phyloP scores from a whole-genome alignment of 2,113 vertebrate species.

The Lanius ludovicianus region DNA sequence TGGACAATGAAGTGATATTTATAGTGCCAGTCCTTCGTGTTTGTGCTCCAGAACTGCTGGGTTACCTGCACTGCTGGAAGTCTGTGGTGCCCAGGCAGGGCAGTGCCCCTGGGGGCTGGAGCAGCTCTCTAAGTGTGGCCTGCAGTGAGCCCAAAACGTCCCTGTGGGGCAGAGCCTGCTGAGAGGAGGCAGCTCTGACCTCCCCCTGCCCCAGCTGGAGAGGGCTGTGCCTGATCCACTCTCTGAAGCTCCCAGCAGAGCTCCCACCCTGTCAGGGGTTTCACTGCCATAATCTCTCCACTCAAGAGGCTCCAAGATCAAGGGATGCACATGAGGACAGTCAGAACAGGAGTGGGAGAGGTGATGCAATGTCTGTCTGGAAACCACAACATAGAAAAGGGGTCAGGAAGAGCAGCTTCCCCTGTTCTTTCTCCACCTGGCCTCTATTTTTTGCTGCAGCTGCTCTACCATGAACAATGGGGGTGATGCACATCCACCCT shows the following conservation, averaged over 20 bases:
- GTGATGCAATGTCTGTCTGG: neutral
- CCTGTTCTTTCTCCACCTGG: neutral
- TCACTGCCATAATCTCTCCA: neutral
- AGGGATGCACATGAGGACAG: neutral
- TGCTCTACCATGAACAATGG: rapidly evolving
- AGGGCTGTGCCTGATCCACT: neutral
- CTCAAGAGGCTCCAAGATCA: neutral
- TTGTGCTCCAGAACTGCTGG: neutral
- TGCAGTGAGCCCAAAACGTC: rapidly evolving
- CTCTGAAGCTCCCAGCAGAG: neutral
- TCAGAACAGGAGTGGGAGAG: neutral
- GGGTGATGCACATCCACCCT: neutral
- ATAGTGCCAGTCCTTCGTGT: rapidly evolving
- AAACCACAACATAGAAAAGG: neutral
- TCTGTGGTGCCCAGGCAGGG: neutral
- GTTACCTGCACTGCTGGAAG: neutral
- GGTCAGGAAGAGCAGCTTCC: neutral
- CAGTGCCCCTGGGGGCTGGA: neutral
- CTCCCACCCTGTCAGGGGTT: neutral
- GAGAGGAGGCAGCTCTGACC: neutral
- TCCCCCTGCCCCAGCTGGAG: neutral
- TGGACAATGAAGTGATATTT: neutral
- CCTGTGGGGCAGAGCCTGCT: neutral
- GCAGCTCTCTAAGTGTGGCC: neutral
- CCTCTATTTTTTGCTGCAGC: neutral